Conservation (phyloP, 2,797 vertebrate genomes). For the Chloroceryle inda region DNA sequence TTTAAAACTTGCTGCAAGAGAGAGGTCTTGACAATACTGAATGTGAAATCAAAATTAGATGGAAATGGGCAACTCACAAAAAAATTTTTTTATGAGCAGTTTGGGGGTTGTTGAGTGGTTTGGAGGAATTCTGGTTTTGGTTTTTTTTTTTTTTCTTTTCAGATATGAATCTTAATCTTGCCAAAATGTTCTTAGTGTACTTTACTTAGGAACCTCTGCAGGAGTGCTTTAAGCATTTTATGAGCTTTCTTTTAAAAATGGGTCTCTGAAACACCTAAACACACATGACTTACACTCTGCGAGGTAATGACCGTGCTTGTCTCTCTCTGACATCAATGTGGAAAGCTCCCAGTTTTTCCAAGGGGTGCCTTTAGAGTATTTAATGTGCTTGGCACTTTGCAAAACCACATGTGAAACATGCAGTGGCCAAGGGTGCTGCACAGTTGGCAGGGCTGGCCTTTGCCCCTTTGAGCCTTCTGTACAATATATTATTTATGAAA, state of each 20-base stretch:
- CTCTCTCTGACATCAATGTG: neutral
- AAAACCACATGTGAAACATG: neutral
- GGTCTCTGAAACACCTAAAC: neutral
- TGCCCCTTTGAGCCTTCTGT: neutral
- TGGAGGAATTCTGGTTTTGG: neutral
- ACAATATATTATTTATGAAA: neutral
- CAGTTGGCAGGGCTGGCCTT: neutral
- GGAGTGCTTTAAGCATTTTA: neutral
- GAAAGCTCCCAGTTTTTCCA: neutral
- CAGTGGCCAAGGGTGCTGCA: neutral
- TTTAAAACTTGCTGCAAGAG: neutral
- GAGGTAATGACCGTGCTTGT: neutral
- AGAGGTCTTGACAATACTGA: neutral
- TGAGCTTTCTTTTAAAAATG: neutral
- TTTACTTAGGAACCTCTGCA: neutral
- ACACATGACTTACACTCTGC: neutral
- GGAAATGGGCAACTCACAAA: neutral
- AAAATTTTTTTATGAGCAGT: neutral
- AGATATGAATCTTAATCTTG: neutral
- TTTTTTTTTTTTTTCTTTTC: neutral
- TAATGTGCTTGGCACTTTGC: neutral
- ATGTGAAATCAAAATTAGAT: neutral
- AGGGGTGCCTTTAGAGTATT: neutral
- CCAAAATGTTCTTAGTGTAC: neutral
- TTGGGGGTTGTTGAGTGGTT: neutral